Evolutionary conservation across 2,113 vertebrate genomes (phyloP).

Genomic region (Chionomys nivalis): DNA sequence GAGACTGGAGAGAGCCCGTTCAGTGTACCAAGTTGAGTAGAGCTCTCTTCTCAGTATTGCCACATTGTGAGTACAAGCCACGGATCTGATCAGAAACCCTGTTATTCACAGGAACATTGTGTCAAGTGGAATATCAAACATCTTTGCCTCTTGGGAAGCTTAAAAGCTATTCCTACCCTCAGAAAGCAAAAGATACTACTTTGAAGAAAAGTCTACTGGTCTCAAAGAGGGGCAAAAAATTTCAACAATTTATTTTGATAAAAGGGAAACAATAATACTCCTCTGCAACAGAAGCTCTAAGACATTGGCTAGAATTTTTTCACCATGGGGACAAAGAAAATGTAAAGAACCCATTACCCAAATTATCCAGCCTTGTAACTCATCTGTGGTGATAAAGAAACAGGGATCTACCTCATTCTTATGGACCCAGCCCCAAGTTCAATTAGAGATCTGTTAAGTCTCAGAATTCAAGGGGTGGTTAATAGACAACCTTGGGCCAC

Average conservation of each 20-base stretch:
- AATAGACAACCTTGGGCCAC: not conserved
- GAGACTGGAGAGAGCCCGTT: not conserved
- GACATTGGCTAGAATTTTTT: not conserved
- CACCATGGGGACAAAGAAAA: not conserved
- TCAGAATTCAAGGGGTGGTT: not conserved
- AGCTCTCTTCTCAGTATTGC: not conserved
- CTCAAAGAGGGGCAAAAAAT: not conserved
- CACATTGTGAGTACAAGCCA: not conserved
- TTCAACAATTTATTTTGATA: not conserved
- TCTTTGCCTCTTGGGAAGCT: not conserved
- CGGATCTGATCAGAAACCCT: not conserved
- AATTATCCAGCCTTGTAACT: not conserved
- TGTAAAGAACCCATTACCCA: not conserved
- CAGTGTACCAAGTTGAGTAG: not conserved
- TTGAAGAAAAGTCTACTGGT: not conserved
- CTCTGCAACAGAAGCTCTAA: not conserved
- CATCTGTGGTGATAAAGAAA: not conserved
- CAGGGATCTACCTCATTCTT: not conserved
- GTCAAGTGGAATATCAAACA: not conserved
- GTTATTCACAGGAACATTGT: not conserved
- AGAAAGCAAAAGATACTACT: slow-evolving; percentile 10
- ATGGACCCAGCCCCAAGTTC: not conserved
- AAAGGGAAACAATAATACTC: not conserved
- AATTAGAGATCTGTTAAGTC: not conserved
- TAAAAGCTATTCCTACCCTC: not conserved